These are phyloP conservation scores for Hiodon alosoides DNA, from an alignment of 2,113 vertebrate genomes.

Conservation along the genomic window DNA sequence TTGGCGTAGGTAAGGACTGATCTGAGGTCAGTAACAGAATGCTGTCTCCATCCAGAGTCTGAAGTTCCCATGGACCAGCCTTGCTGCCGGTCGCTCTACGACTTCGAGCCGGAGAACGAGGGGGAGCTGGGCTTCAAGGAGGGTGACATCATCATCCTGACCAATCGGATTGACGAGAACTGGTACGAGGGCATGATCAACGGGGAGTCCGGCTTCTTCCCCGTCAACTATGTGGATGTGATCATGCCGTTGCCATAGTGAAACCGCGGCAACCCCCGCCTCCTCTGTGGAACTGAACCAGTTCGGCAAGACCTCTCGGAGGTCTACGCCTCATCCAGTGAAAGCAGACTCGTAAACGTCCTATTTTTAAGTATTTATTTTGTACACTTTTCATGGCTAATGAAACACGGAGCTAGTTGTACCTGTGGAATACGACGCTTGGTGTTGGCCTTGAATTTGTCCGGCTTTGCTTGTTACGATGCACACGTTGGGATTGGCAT, in stretches of 20 bases:
- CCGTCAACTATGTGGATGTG: conserved; percentile 88
- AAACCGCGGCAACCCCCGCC: conserved; percentile 20
- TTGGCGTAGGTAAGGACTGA: no score
- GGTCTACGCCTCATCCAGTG: conserved; percentile 59
- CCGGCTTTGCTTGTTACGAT: conserved; percentile 51
- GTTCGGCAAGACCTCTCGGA: conserved; percentile 49
- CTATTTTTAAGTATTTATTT: conserved; percentile 76
- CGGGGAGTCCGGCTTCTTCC: conserved; percentile 88
- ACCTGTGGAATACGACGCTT: conserved; percentile 18
- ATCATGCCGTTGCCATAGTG: conserved; percentile 84
- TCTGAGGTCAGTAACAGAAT: no score
- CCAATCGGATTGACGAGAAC: conserved; percentile 92
- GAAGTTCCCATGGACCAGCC: conserved; percentile 76
- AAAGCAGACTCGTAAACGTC: conserved; percentile 64
- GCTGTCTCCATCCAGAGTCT: conserved; percentile 57
- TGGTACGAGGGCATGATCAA: conserved; percentile 89
- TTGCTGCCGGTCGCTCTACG: conserved; percentile 85
- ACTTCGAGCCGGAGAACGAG: conserved; percentile 90
- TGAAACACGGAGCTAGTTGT: conserved; percentile 11
- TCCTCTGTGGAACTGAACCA: conserved; percentile 36
- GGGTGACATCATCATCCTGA: conserved; percentile 88
- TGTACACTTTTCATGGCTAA: conserved; percentile 48
- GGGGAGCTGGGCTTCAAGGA: conserved; percentile 93
- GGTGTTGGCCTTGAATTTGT: conserved; percentile 44
- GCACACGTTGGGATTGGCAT: conserved; percentile 24